These are phyloP conservation scores for Dynastes hyllus DNA, from an alignment of 2,888 invertebrate species.

Conservation along the genomic window DNA sequence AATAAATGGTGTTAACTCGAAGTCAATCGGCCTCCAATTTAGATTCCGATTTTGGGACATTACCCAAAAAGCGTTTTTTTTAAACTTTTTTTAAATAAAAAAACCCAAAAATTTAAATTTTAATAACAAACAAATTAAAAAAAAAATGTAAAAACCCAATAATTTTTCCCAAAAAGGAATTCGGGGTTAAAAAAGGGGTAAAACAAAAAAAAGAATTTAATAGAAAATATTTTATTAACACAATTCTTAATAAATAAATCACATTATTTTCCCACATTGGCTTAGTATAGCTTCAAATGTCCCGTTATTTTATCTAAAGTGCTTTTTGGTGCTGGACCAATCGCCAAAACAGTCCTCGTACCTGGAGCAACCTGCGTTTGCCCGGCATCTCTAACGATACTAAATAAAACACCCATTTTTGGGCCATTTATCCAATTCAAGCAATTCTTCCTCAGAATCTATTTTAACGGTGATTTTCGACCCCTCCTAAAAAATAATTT, in stretches of 20 bases:
- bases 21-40: too few relatives aligned
- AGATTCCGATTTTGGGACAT: too few relatives aligned
- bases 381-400: slow-evolving; percentile 91
- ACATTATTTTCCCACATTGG: slow-evolving; percentile 36
- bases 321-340: slow-evolving; percentile 91
- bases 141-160: background rate
- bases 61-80: too few relatives aligned
- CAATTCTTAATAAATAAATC: slow-evolving; percentile 3
- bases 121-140: too few relatives aligned
- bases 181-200: too few relatives aligned
- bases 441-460: slow-evolving; percentile 84
- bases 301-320: slow-evolving; percentile 89
- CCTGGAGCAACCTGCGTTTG: slow-evolving; percentile 94
- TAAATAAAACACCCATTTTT: slow-evolving; percentile 81
- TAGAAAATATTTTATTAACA: slow-evolving; percentile 4
- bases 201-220: background rate
- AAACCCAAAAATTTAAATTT: too few relatives aligned
- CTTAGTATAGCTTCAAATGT: slow-evolving; percentile 88
- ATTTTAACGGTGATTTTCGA: slow-evolving; percentile 90
- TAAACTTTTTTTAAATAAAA: too few relatives aligned
- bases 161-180: too few relatives aligned
- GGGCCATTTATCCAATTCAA: slow-evolving; percentile 79
- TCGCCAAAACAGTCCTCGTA: slow-evolving; percentile 90
- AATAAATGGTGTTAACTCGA: too few relatives aligned
- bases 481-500: slow-evolving; percentile 77